Percentiles rank a stretch among this genome's conserved stretches.
Evolutionary conservation across 2,888 invertebrate species (phyloP).

Genomic region (Andricus curvator): DNA sequence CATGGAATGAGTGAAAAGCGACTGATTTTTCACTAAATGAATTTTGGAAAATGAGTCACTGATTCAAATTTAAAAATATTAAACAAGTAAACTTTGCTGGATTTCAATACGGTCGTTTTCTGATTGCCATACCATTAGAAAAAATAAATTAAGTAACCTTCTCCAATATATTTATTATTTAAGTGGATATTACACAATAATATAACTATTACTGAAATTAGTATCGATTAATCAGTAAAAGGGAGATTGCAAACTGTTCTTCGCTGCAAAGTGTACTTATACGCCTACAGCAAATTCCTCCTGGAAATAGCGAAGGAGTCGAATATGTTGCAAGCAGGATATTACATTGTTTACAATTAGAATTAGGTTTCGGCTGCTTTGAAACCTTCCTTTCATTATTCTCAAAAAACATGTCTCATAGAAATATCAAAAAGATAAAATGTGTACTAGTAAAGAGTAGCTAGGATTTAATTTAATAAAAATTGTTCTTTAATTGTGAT

Average conservation of each 20-base stretch:
- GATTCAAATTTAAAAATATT: too few relatives aligned
- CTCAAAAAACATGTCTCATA: too few relatives aligned
- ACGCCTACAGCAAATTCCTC: conserved; percentile 38
- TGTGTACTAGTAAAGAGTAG: not conserved
- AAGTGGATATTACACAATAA: not conserved
- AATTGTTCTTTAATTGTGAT: not conserved
- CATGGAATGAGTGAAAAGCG: too few relatives aligned
- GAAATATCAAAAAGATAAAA: too few relatives aligned
- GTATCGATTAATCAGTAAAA: conserved; percentile 10
- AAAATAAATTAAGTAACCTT: not conserved
- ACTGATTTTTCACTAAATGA: too few relatives aligned
- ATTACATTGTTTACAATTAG: conserved; percentile 31
- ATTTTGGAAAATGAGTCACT: too few relatives aligned
- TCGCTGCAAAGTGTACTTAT: conserved; percentile 33
- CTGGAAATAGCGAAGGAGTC: conserved; percentile 39
- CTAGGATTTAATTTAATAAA: not conserved
- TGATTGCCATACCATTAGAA: not conserved
- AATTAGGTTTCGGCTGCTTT: not conserved
- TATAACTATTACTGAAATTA: not conserved
- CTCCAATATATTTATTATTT: not conserved
- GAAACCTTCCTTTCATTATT: not conserved
- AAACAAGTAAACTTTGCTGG: too few relatives aligned
- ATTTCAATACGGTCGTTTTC: not conserved
- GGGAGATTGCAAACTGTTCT: conserved; percentile 17
- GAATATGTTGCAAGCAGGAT: conserved; percentile 36